Conservation (phyloP, 2,113 vertebrate species). For the Campylomormyrus numenius region DNA sequence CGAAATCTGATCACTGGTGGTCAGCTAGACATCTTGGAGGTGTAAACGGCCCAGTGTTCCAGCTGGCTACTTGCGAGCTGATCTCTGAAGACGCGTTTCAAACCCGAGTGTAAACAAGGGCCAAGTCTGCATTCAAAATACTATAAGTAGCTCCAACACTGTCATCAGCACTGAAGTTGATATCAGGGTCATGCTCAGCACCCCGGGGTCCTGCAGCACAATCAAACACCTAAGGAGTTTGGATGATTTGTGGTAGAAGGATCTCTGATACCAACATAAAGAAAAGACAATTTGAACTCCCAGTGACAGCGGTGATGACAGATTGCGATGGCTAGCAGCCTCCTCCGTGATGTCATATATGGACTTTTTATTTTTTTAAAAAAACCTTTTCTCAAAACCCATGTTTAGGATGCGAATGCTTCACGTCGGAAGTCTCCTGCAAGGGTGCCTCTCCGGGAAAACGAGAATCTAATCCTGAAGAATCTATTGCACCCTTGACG, state of each 20-base stretch:
- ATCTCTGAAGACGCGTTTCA: neutral
- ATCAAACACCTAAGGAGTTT: neutral
- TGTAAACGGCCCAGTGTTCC: neutral
- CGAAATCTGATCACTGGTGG: neutral
- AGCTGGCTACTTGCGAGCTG: neutral
- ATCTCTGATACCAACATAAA: neutral
- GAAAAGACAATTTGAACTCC: neutral
- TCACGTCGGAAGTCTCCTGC: neutral
- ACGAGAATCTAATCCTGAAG: neutral
- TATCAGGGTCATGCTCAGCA: neutral
- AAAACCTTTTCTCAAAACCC: neutral
- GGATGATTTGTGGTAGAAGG: neutral
- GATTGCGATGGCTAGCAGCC: neutral
- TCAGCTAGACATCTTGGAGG: neutral
- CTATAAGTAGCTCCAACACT: neutral
- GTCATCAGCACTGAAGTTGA: neutral
- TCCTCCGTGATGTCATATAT: neutral
- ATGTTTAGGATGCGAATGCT: neutral
- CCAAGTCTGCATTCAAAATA: neutral
- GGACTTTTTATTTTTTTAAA: neutral
- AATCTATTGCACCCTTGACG: neutral
- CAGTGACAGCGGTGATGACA: neutral
- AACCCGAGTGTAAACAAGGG: neutral
- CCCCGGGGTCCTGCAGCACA: neutral
- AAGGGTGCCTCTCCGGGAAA: neutral